A percentile compares a stretch with the other conserved stretches of the same genome.
phyloP scores from a whole-genome alignment of 2,797 vertebrate genomes.

The Gobionotothen gibberifrons region DNA sequence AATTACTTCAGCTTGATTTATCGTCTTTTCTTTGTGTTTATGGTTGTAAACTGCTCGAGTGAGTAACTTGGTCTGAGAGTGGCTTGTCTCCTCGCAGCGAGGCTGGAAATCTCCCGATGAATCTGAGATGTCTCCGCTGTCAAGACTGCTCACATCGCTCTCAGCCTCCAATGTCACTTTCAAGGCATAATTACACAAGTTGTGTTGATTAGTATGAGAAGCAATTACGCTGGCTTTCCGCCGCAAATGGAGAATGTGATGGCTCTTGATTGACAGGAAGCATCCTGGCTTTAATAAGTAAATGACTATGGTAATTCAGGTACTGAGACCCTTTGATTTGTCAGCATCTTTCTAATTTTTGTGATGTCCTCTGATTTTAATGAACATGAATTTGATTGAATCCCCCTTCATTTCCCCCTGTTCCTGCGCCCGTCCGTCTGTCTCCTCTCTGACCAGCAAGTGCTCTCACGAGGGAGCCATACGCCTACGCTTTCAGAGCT shows the following conservation, averaged over 20 bases:
- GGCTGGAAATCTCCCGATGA: constrained; percentile 84
- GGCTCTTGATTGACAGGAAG: constrained; percentile 88
- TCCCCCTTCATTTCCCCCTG: constrained; percentile 51
- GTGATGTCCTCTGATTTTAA: constrained; percentile 83
- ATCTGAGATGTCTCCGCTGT: constrained; percentile 85
- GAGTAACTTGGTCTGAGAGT: constrained; percentile 80
- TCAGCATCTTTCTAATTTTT: constrained; percentile 85
- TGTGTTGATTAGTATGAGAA: constrained; percentile 91
- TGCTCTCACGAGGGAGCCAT: constrained; percentile 47
- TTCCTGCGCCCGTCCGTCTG: constrained; percentile 47
- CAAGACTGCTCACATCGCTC: constrained; percentile 83
- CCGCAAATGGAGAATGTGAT: constrained; percentile 87
- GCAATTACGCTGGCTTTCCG: constrained; percentile 89
- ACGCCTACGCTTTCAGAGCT: constrained; percentile 34
- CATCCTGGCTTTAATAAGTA: constrained; percentile 89
- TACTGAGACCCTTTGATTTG: constrained; percentile 87
- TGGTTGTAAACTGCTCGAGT: constrained; percentile 80
- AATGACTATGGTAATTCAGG: constrained; percentile 90
- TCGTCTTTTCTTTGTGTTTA: constrained; percentile 84
- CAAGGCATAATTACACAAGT: constrained; percentile 91
- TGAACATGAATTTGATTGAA: constrained; percentile 82
- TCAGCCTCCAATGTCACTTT: constrained; percentile 89
- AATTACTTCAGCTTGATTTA: constrained; percentile 85
- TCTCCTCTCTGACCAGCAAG: constrained; percentile 52
- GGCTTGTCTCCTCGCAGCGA: constrained; percentile 78